Base-by-base conservation (phyloP, 1,140 invertebrate genomes). In the Drosophila repletoides region DNA sequence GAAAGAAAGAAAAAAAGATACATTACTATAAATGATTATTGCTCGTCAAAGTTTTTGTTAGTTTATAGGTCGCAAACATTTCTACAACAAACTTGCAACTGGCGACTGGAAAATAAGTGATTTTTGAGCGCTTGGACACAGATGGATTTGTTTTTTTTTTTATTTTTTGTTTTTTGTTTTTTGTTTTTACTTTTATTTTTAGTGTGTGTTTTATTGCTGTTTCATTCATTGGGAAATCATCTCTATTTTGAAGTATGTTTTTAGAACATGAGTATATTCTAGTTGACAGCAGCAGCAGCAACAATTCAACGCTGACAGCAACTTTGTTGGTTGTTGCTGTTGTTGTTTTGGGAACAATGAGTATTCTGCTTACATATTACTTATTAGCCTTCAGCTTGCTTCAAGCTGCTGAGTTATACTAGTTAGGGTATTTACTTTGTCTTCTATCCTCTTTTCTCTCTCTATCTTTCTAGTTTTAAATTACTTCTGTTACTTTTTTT, bases 241-340 rank as follows among this genome's bases (percentile, higher is more conserved):
- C 26, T 36, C 34, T n/a, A n/a, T n/a, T n/a, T n/a, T n/a, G n/a
- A n/a, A n/a, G n/a, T n/a, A n/a, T n/a, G n/a, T n/a, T 24, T 46
- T 46, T 14, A 34, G 22, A 40, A 55, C 58, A 84, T 86, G 80
- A 86, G 80, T 86, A 86, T 86, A 86, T 80, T 86, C 80, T 86
- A 86, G 80, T 86, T 86, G 81, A 84, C 63, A 65, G 75, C 70
- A 77, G 48, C 74, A 77, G 65, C 69, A 58, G 36, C 21, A 68
- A 19, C 48, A 58, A 53, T n/a, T n/a, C 52, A 52, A 34, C 55
- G 28, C 71, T 17, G 41, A 38, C 46, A 61, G 19, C 6, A 29
- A 77, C 29, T 51, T n/a, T 63, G 53, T 56, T 71, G 29, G 67
- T 75, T 73, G 69, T 71, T 66, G 53, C n/a, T n/a, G 29, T 69